Evolutionary conservation across 2,113 vertebrate species (phyloP), one percentile per base, ranked within the genome.

Genomic region (Siniperca chuatsi): DNA sequence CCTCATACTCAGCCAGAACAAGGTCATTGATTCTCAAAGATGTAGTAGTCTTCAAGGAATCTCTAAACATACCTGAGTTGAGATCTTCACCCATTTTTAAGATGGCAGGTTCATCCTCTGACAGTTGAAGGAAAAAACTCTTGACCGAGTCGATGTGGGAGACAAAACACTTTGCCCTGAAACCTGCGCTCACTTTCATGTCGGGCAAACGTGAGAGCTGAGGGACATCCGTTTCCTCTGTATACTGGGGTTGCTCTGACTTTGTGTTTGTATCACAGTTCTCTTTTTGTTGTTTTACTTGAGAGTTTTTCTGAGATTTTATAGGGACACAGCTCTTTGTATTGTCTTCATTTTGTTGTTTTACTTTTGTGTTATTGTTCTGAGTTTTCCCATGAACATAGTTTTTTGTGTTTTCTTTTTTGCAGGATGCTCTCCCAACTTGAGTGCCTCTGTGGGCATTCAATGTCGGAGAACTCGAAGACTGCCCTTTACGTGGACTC

Each of bases 81-180:
- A 98, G 89, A 72, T 95, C 92, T 25, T 96, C 85, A 1, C 25
- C 87, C 81, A 97, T 93, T 87, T 96, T 92, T 42, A 95, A 54
- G 75, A 98, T 92, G 65, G 90, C 65, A 1, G 93, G 79, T 93
- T 97, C 95, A 90, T 97, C 95, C 9, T 96, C 92, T 40, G 90
- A 93, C 91, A 97, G 90, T 20, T 98, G 96, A 85, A 98, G 86
- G 88, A 96, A 97, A 84, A 98, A 98, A 90, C 84, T 94, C 37
- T 87, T 87, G 15, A 81, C 80, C 6, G 93, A 95, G 60, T 89
- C 90, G 2, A 92, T 12, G 61, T 95, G 94, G 68, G 97, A 97
- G 87, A 96, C 65, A 68, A 95, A 98, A 5, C 89, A 96, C 29
- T 76, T 69, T 33, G 89, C 79, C 86, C 84, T 90, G 1, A 89